Conservation (phyloP, 2,113 vertebrate species). For the Triplophysa dalaica region DNA sequence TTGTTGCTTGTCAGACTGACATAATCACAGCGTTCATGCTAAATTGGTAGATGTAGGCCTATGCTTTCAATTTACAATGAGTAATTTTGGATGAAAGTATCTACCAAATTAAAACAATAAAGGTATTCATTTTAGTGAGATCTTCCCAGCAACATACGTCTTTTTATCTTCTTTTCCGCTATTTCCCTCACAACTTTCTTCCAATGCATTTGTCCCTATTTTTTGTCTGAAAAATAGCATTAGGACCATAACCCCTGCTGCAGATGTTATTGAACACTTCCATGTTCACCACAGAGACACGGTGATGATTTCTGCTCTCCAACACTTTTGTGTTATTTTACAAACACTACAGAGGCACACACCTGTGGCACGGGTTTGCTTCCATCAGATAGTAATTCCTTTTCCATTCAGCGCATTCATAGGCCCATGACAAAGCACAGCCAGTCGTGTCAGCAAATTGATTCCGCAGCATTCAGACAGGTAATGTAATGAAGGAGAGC, state of each 20-base stretch:
- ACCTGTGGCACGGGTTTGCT: conserved; percentile 23
- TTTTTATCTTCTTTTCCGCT: no score
- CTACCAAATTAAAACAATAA: no score
- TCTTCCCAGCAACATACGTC: no score
- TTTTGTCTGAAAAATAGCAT: background rate
- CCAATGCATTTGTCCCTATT: background rate
- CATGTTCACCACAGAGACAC: background rate
- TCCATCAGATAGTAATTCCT: conserved; percentile 34
- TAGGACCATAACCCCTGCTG: background rate
- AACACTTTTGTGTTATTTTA: conserved; percentile 7
- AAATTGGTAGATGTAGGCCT: no score
- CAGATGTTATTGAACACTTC: conserved; percentile 12
- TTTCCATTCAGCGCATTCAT: conserved; percentile 23
- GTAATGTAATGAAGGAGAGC: conserved; percentile 27
- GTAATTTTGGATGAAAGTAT: no score
- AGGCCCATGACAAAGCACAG: conserved; percentile 13
- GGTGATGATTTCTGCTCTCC: background rate
- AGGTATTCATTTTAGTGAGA: no score
- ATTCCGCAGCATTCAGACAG: conserved; percentile 29
- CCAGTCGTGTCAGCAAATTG: conserved; percentile 31
- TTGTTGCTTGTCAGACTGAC: no score
- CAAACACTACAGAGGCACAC: conserved; percentile 7
- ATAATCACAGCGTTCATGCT: no score
- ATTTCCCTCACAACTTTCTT: no score
- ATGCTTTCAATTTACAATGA: no score